Evolutionary conservation across 2,888 invertebrate species (phyloP).

Genomic region (Drosophila incognita): DNA sequence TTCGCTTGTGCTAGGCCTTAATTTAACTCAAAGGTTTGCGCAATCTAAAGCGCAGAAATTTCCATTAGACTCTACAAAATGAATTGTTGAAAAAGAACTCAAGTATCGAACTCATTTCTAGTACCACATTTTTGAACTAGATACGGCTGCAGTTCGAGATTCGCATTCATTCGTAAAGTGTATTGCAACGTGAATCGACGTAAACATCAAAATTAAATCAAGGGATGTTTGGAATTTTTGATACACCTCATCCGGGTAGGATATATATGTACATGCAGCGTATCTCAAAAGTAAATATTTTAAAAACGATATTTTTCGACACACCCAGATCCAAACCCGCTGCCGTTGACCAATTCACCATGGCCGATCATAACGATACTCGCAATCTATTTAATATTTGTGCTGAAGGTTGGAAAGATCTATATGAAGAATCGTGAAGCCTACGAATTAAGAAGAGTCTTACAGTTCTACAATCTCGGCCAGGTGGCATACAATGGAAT

Average conservation of each 20-base stretch:
- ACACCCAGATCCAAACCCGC: slow-evolving; percentile 27
- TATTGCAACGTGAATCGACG: slow-evolving; percentile 7
- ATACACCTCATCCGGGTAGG: slow-evolving; percentile 39
- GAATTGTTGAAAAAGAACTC: not conserved
- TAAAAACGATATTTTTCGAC: not conserved
- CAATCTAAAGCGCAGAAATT: not conserved
- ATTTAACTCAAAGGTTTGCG: not conserved
- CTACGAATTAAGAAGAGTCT: slow-evolving; percentile 26
- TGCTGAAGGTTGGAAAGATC: slow-evolving; percentile 32
- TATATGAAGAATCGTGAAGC: slow-evolving; percentile 45
- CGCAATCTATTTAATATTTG: slow-evolving; percentile 36
- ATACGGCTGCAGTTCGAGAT: slow-evolving; percentile 2
- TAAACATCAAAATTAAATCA: not conserved
- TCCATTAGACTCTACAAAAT: not conserved
- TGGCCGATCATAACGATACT: slow-evolving; percentile 31
- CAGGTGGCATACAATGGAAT: slow-evolving; percentile 44
- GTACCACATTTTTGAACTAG: not conserved
- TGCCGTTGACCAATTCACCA: slow-evolving; percentile 28
- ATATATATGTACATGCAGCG: not conserved
- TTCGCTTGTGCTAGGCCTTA: not conserved
- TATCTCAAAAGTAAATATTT: not conserved
- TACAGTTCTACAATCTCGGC: slow-evolving; percentile 42
- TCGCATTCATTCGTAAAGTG: slow-evolving; percentile 21
- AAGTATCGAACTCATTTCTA: slow-evolving; percentile 17
- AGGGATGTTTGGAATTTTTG: slow-evolving; percentile 28